Evolutionary conservation across 2,888 invertebrate genomes (phyloP).

Genomic region (Trachelus stipa): DNA sequence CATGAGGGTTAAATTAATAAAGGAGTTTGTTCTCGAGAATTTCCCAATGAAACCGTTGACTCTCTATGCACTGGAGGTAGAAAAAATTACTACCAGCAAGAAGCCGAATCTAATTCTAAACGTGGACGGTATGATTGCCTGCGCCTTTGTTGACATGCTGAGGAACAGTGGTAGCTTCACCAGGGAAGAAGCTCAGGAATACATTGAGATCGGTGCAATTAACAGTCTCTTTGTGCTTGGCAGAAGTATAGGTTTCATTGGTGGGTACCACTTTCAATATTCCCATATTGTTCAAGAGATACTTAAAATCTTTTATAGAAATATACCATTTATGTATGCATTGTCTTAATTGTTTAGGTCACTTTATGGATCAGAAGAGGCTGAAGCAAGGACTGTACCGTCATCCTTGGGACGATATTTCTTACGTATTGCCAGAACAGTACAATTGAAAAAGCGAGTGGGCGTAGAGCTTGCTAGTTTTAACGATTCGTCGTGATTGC

Average conservation of each 20-base stretch:
- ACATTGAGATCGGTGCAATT: slow-evolving; percentile 96
- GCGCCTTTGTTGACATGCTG: slow-evolving; percentile 96
- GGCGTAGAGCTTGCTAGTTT: not conserved
- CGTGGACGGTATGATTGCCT: slow-evolving; percentile 98
- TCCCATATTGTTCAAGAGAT: not conserved
- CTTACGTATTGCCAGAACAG: slow-evolving; percentile 84
- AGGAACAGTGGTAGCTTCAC: slow-evolving; percentile 95
- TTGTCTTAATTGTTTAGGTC: slow-evolving; percentile 70
- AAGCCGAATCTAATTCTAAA: slow-evolving; percentile 99
- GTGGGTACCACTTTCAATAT: slow-evolving; percentile 61
- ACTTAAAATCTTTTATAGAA: not conserved
- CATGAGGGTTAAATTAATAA: slow-evolving; percentile 96
- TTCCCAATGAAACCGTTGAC: slow-evolving; percentile 96
- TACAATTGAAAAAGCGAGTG: slow-evolving; percentile 65
- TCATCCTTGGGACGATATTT: slow-evolving; percentile 99
- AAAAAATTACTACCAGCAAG: slow-evolving; percentile 98
- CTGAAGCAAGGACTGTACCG: slow-evolving; percentile 99
- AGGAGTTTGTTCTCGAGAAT: slow-evolving; percentile 93
- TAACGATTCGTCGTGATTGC: not conserved
- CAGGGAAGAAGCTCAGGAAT: slow-evolving; percentile 97
- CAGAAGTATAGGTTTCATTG: slow-evolving; percentile 98
- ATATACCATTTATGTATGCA: not conserved
- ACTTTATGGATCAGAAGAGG: slow-evolving; percentile 98
- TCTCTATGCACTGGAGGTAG: slow-evolving; percentile 96
- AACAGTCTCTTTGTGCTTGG: slow-evolving; percentile 99